Base-by-base conservation (phyloP, 2,888 invertebrate species). In the Pteria penguin region DNA sequence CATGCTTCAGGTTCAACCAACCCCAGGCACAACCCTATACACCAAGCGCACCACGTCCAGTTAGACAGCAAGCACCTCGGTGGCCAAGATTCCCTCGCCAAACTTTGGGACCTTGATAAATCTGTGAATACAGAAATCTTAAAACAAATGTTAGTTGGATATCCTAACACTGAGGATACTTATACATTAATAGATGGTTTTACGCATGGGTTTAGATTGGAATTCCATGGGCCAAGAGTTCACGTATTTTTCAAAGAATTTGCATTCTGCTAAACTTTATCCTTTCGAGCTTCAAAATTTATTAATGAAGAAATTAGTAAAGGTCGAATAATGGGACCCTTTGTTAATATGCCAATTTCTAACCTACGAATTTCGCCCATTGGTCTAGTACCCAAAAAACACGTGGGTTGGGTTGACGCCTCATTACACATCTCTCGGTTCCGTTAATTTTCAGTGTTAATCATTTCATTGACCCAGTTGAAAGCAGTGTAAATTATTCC, bases 161-260 rank as follows among this genome's bases (percentile, higher is more conserved):
- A 61, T n/a, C 14, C 61, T 27, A 27, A 61, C n/a, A n/a, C n/a
- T n/a, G n/a, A n/a, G n/a, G n/a, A 31, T 18, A 32, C 24, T 31
- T 31, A 36, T 24, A n/a, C 31, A 62, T 62, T 62, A 62, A 32
- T 62, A 22, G 18, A 62, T n/a, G 33, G 62, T 62, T 33, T 45
- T 45, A 36, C 29, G 29, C 32, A 31, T 45, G 65, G 65, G 18
- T 65, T 65, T 52, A n/a, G 52, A 45, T 26, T 65, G 26, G 65
- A 52, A 14, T 45, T 45, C 45, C 8, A 65, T 5, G 65, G 65
- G 1, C 65, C 65, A 65, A 65, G 52, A 45, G 1, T 65, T 26
- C 31, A n/a, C 31, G 24, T 24, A 26, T 45, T 29, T 45, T 26
- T 65, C 26, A 45, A 65, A 36, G 24, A 65, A 65, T 65, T 26